These are phyloP conservation scores for Bolinopsis microptera DNA, from an alignment of 37 sponge, comb jelly and placozoan genomes.

Conservation along the genomic window DNA sequence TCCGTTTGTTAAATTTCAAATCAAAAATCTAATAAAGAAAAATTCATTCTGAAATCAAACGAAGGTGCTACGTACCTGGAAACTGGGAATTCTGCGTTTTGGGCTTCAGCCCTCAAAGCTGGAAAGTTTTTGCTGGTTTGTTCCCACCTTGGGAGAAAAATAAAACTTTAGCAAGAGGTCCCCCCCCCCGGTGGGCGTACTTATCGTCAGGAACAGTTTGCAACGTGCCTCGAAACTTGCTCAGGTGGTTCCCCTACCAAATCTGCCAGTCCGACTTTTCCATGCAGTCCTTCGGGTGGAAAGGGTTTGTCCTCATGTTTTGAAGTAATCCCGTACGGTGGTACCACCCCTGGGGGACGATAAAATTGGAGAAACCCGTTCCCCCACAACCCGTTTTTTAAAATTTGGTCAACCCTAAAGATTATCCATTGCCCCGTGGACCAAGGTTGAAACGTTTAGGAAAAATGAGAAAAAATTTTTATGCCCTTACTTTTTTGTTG, in stretches of 20 bases:
- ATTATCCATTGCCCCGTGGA: not conserved
- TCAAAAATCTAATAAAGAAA: no score
- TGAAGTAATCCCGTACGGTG: not conserved
- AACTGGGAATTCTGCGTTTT: no score
- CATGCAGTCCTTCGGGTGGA: not conserved
- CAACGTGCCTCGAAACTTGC: not conserved
- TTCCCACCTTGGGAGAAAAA: not conserved
- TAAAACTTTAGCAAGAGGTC: not conserved
- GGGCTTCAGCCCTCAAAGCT: not conserved
- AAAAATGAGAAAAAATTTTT: no score
- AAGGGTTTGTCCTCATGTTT: not conserved
- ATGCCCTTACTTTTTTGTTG: no score
- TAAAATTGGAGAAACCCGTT: no score
- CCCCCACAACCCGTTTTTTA: not conserved
- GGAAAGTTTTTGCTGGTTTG: conserved; percentile 6
- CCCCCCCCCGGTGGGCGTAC: not conserved
- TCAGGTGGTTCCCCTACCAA: conserved; percentile 29
- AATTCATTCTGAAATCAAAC: no score
- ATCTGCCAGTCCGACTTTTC: not conserved
- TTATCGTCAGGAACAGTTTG: not conserved
- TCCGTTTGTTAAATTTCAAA: no score
- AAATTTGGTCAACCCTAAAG: not conserved
- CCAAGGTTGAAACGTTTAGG: no score
- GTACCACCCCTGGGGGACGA: conserved; percentile 13
- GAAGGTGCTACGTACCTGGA: no score